phyloP scores from a whole-genome alignment of 2,888 invertebrate genomes.

The Pinctada fucata region DNA sequence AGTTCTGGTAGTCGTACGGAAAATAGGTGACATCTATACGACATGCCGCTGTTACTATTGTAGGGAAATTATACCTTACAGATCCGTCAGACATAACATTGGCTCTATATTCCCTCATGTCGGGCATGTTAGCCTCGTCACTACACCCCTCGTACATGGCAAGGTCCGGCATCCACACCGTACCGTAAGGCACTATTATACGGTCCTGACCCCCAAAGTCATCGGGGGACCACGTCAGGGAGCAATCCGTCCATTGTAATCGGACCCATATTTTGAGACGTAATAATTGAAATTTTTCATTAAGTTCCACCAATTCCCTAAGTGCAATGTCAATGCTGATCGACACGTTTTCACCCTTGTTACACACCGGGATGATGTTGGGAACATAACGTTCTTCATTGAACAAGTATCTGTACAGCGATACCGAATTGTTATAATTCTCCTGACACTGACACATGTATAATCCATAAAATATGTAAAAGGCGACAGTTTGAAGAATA shows the following conservation, averaged over 20 bases:
- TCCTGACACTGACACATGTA: too few species aligned
- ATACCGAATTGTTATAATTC: background rate
- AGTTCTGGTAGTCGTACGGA: constrained; percentile 46
- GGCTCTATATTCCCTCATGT: constrained; percentile 17
- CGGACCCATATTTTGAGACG: constrained; percentile 20
- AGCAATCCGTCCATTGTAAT: constrained; percentile 20
- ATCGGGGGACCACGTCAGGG: constrained; percentile 8
- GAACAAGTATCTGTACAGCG: background rate
- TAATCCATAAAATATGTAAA: too few species aligned
- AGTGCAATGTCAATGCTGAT: constrained; percentile 4
- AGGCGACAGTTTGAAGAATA: too few species aligned
- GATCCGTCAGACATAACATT: constrained; percentile 2
- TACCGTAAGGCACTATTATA: constrained; percentile 7
- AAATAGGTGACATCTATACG: constrained; percentile 42
- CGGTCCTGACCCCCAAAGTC: background rate
- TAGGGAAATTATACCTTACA: constrained; percentile 22
- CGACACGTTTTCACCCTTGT: background rate
- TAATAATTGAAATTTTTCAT: constrained; percentile 17
- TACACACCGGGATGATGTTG: constrained; percentile 5
- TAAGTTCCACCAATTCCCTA: constrained; percentile 14
- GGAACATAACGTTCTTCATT: background rate
- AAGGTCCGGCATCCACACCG: constrained; percentile 23
- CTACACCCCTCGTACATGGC: constrained; percentile 24
- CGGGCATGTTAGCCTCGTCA: constrained; percentile 6
- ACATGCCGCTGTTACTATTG: constrained; percentile 30